phyloP scores from a whole-genome alignment of 2,888 invertebrate genomes.

The Ormyrus nitidulus region DNA sequence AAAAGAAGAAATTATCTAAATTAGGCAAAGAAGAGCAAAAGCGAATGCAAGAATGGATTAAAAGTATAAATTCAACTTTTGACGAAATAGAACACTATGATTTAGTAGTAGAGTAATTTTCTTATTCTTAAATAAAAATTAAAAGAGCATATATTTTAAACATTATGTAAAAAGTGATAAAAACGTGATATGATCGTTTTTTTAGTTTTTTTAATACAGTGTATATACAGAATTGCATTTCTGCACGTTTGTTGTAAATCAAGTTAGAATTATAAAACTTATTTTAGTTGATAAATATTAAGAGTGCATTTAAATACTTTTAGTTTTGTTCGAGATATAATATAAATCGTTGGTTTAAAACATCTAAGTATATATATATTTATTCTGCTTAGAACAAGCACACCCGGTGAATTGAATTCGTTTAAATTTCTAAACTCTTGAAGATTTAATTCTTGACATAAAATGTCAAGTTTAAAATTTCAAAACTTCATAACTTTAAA shows the following conservation, averaged over 20 bases:
- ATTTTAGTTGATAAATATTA: not conserved
- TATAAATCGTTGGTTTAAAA: constrained; percentile 7
- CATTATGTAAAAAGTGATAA: constrained; percentile 13
- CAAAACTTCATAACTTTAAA: too few relatives aligned
- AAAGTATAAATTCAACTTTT: constrained; percentile 67
- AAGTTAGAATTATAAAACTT: not conserved
- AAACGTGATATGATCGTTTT: constrained; percentile 20
- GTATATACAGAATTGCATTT: constrained; percentile 38
- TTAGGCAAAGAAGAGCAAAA: constrained; percentile 60
- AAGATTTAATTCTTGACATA: too few relatives aligned
- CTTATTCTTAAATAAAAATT: not conserved
- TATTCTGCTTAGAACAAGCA: too few relatives aligned
- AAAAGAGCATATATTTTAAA: not conserved
- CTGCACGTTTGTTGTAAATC: constrained; percentile 20
- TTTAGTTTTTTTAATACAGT: constrained; percentile 1
- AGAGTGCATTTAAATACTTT: constrained; percentile 15
- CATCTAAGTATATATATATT: not conserved
- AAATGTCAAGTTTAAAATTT: too few relatives aligned
- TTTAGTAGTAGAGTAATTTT: constrained; percentile 66
- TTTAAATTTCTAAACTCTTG: too few relatives aligned
- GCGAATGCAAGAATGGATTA: constrained; percentile 64
- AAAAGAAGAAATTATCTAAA: constrained; percentile 59
- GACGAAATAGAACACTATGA: constrained; percentile 69
- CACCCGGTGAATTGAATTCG: too few relatives aligned
- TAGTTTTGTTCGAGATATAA: constrained; percentile 21